Conservation (phyloP, 2,797 vertebrate species). For the Alauda arvensis region DNA sequence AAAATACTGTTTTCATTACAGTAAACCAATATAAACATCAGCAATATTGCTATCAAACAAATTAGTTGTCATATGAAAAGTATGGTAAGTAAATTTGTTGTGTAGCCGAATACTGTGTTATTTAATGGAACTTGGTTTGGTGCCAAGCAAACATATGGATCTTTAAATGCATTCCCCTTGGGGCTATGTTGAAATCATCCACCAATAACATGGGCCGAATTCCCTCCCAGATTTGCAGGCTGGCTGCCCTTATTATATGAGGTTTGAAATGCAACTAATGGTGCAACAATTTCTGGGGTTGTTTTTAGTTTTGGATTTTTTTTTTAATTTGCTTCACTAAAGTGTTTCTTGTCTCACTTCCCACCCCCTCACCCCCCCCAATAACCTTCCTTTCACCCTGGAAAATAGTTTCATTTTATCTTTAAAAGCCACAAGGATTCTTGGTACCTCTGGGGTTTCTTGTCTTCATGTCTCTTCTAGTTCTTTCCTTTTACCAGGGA, state of each 20-base stretch:
- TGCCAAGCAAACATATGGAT: constrained; percentile 70
- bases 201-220: constrained; percentile 34
- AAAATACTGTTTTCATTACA: constrained; percentile 68
- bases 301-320: neutral
- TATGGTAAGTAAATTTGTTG: constrained; percentile 69
- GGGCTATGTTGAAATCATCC: constrained; percentile 58
- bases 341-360: neutral
- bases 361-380: no score
- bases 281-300: neutral
- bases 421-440: neutral
- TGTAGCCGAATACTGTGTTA: constrained; percentile 50
- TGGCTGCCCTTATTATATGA: constrained; percentile 24
- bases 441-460: neutral
- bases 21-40: constrained; percentile 63
- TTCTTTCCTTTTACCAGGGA: neutral
- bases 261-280: constrained; percentile 19
- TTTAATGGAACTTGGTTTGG: constrained; percentile 63
- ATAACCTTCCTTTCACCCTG: neutral
- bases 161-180: constrained; percentile 56
- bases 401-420: neutral
- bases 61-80: constrained; percentile 67
- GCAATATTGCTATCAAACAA: constrained; percentile 70
- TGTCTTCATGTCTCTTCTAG: neutral
- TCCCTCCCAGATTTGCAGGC: constrained; percentile 45
- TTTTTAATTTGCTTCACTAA: neutral